These are phyloP conservation scores for Sandelia bainsii DNA, from an alignment of 2,797 vertebrate species.

Conservation along the genomic window DNA sequence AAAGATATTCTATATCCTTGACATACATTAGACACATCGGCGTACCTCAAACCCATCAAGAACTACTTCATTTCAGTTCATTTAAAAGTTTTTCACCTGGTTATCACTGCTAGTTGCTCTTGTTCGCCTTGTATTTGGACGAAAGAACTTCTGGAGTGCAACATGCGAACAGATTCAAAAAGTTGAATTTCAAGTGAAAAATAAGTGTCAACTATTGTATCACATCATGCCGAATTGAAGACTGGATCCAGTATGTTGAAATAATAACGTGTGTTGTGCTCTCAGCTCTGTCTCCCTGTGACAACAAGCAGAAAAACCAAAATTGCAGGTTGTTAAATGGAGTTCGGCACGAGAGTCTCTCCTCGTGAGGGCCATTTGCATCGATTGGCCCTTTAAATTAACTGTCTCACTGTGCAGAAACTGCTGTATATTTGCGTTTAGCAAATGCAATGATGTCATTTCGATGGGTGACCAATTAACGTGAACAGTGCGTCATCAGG, in stretches of 20 bases:
- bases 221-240: slow-evolving; percentile 23
- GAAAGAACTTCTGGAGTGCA: neutral
- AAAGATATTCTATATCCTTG: accelerated
- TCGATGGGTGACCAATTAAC: neutral
- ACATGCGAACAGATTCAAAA: neutral
- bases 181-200: neutral
- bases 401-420: neutral
- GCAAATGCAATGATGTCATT: neutral
- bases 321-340: neutral
- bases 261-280: accelerated
- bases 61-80: accelerated
- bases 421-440: neutral
- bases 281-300: accelerated
- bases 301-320: accelerated
- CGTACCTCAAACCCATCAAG: accelerated
- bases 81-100: neutral
- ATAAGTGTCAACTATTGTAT: accelerated
- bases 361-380: neutral
- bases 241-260: accelerated
- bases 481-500: neutral
- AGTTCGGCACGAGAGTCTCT: neutral
- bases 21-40: slow-evolving; percentile 7
- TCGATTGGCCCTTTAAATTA: neutral
- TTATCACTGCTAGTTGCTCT: neutral
- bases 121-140: accelerated